Percentiles rank a stretch among this genome's conserved stretches.
Conservation (phyloP, 2,797 vertebrate species). For the Agapornis canus region DNA sequence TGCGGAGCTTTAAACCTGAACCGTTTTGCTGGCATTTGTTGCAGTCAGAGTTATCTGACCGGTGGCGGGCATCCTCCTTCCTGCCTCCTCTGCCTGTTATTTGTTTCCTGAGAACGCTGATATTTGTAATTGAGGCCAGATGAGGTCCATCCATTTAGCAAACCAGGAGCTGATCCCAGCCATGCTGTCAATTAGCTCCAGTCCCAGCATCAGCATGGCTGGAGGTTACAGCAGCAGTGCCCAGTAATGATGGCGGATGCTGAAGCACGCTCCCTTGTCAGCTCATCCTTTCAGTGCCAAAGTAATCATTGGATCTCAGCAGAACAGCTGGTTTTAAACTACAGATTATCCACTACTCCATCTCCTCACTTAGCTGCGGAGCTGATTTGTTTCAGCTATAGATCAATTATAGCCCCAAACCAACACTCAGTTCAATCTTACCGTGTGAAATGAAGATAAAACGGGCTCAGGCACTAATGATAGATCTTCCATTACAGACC, state of each 20-base stretch:
- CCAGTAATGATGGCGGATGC: neutral
- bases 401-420: slow-evolving; percentile 28
- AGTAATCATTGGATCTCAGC: slow-evolving; percentile 43
- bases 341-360: slow-evolving; percentile 33
- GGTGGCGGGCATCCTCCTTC: neutral
- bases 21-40: neutral
- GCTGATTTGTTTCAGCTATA: slow-evolving; percentile 44
- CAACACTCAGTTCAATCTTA: neutral
- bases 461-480: neutral
- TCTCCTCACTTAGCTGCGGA: slow-evolving; percentile 35
- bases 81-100: neutral
- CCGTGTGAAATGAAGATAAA: slow-evolving; percentile 37
- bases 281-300: slow-evolving; percentile 32
- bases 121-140: slow-evolving; percentile 41
- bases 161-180: slow-evolving; percentile 24
- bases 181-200: slow-evolving; percentile 41
- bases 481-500: slow-evolving; percentile 11
- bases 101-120: slow-evolving; percentile 11
- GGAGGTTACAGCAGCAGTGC: neutral
- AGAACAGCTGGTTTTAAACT: slow-evolving; percentile 57
- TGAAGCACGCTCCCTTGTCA: neutral
- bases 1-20: neutral
- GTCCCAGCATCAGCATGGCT: neutral
- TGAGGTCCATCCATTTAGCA: slow-evolving; percentile 44
- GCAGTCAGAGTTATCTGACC: neutral